These are phyloP conservation scores for Catharus ustulatus DNA, from an alignment of 2,797 vertebrate genomes.

Conservation along the genomic window DNA sequence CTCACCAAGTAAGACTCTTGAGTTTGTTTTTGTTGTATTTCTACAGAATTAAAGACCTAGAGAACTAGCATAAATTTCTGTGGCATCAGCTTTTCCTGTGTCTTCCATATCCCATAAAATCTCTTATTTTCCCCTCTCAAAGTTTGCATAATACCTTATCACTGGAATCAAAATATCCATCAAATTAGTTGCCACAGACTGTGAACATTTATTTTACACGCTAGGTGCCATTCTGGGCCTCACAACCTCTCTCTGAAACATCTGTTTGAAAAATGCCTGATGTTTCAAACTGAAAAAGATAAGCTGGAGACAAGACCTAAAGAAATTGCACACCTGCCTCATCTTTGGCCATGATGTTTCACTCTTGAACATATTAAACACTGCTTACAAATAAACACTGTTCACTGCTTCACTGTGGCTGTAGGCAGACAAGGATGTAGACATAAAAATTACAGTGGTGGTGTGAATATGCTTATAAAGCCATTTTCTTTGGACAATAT, in stretches of 20 bases:
- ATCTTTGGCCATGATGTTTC: background rate
- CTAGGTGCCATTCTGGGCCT: background rate
- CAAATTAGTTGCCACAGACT: background rate
- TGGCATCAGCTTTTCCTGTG: background rate
- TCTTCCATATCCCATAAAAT: background rate
- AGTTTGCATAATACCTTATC: background rate
- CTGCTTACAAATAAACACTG: background rate
- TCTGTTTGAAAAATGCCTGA: background rate
- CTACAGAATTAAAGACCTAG: background rate
- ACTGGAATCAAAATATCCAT: background rate
- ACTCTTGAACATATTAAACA: background rate
- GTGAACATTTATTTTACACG: background rate
- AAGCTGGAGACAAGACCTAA: background rate
- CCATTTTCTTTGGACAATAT: background rate
- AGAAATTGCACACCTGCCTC: background rate
- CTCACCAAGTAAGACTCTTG: background rate
- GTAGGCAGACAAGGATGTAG: background rate
- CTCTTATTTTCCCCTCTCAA: background rate
- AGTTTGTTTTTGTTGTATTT: background rate
- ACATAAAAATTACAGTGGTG: background rate
- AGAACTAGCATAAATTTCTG: background rate
- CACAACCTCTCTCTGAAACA: background rate
- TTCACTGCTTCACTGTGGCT: background rate
- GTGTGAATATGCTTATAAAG: background rate
- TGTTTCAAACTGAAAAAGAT: background rate